Conservation (phyloP, 2,888 invertebrate genomes). For the Unio pictorum region DNA sequence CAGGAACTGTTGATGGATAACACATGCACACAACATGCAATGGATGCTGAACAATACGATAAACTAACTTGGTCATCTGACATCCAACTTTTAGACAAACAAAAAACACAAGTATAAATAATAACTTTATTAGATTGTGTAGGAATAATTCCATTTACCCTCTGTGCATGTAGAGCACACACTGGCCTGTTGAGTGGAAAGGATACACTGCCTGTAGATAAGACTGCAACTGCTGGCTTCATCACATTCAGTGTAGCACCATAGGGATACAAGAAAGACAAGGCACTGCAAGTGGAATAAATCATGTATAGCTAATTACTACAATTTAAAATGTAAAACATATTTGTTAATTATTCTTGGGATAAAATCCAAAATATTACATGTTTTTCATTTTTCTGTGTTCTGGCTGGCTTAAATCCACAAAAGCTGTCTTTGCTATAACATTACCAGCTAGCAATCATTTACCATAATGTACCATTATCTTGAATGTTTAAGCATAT, state of each 20-base stretch:
- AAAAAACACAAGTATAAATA: too few species aligned
- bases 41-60: not conserved
- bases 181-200: constrained; percentile 94
- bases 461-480: too few species aligned
- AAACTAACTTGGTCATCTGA: not conserved
- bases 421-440: not conserved
- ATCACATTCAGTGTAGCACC: constrained; percentile 95
- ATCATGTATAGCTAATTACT: not conserved
- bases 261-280: constrained; percentile 93
- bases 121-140: not conserved
- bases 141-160: constrained; percentile 39
- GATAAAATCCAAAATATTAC: too few species aligned
- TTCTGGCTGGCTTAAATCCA: not conserved
- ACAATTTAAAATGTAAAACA: not conserved
- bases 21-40: not conserved
- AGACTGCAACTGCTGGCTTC: constrained; percentile 88
- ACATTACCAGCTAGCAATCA: too few species aligned
- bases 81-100: too few species aligned
- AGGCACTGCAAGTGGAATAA: constrained; percentile 69
- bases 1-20: not conserved
- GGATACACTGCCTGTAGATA: constrained; percentile 93
- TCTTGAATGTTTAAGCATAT: too few species aligned
- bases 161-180: constrained; percentile 80
- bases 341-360: not conserved
- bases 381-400: not conserved